Conservation (phyloP, 2,888 invertebrate species). For the Caradrina kadenii region DNA sequence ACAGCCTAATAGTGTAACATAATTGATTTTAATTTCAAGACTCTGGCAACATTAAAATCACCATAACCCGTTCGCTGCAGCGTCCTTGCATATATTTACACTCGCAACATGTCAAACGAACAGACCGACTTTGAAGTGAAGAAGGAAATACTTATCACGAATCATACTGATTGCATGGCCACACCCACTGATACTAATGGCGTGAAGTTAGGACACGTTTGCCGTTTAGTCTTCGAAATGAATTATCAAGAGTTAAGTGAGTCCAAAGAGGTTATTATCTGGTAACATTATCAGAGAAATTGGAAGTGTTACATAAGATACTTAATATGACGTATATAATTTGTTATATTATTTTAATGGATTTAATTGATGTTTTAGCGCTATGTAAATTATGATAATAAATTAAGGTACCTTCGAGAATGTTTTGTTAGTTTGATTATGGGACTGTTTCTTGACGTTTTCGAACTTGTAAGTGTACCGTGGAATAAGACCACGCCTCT, state of each 20-base stretch:
- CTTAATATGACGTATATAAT: slow-evolving; percentile 43
- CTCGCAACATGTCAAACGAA: not conserved
- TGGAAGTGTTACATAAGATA: slow-evolving; percentile 51
- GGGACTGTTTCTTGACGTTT: slow-evolving; percentile 1
- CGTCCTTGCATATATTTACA: slow-evolving; percentile 40
- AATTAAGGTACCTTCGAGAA: slow-evolving; percentile 33
- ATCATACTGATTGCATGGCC: slow-evolving; percentile 46
- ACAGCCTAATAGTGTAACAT: not conserved
- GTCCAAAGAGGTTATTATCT: slow-evolving; percentile 52
- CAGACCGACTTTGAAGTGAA: slow-evolving; percentile 19
- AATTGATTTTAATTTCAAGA: slow-evolving; percentile 7
- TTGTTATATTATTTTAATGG: slow-evolving; percentile 47
- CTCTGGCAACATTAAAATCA: slow-evolving; percentile 44
- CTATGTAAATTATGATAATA: slow-evolving; percentile 34
- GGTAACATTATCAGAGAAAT: slow-evolving; percentile 54
- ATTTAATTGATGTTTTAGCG: slow-evolving; percentile 55
- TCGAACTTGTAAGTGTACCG: not conserved
- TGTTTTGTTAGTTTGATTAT: slow-evolving; percentile 10
- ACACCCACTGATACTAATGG: slow-evolving; percentile 56
- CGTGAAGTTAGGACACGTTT: slow-evolving; percentile 40
- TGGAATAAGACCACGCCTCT: slow-evolving; percentile 5
- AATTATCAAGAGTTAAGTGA: slow-evolving; percentile 48
- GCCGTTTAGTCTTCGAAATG: slow-evolving; percentile 41
- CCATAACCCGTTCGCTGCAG: slow-evolving; percentile 43
- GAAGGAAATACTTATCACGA: slow-evolving; percentile 54